phyloP scores from a whole-genome alignment of 2,888 invertebrate species.

The Cephus sareptanus region DNA sequence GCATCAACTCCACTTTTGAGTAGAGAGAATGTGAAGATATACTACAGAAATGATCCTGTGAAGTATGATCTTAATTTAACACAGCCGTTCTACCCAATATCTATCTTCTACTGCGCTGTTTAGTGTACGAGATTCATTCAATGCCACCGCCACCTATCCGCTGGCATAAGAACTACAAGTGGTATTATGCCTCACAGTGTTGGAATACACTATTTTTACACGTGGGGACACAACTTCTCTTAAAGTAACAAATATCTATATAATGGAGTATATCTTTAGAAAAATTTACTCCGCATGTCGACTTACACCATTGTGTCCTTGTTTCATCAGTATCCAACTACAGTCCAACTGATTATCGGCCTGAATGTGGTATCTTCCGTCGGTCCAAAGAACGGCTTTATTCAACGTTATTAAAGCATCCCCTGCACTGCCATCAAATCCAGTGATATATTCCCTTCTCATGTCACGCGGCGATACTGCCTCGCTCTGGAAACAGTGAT shows the following conservation, averaged over 20 bases:
- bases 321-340: slow-evolving; percentile 90
- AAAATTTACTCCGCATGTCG: not conserved
- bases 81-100: not conserved
- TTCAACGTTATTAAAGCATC: slow-evolving; percentile 76
- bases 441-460: slow-evolving; percentile 81
- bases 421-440: slow-evolving; percentile 83
- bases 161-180: not conserved
- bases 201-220: not conserved
- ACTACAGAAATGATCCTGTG: slow-evolving; percentile 79
- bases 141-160: slow-evolving; percentile 28
- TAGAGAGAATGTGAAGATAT: slow-evolving; percentile 71
- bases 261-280: not conserved
- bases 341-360: slow-evolving; percentile 87
- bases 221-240: not conserved
- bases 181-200: not conserved
- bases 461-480: slow-evolving; percentile 81
- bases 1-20: slow-evolving; percentile 66
- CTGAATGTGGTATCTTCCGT: slow-evolving; percentile 88
- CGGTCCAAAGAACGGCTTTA: slow-evolving; percentile 89
- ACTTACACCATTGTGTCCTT: slow-evolving; percentile 72
- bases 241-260: not conserved
- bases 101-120: not conserved
- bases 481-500: slow-evolving; percentile 72
- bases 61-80: slow-evolving; percentile 65
- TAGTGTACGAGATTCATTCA: not conserved